Percentiles rank a stretch among this genome's conserved stretches.
phyloP scores from a whole-genome alignment of 2,888 invertebrate species.

The Napeogenes inachia region DNA sequence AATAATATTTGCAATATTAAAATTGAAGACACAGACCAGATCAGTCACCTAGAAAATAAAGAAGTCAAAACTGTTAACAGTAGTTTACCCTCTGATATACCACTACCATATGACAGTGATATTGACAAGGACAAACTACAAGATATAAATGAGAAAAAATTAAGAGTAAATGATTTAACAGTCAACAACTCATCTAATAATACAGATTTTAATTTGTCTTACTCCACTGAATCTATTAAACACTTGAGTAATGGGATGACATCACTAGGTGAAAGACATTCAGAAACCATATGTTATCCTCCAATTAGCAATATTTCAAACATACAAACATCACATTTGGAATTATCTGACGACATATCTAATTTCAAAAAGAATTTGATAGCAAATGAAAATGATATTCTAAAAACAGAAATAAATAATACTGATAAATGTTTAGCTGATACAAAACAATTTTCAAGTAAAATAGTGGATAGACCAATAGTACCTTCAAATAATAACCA shows the following conservation, averaged over 20 bases:
- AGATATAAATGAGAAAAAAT: neutral
- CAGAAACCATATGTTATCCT: neutral
- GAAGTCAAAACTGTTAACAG: slow-evolving; percentile 23
- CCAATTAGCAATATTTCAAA: neutral
- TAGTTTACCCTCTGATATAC: slow-evolving; percentile 16
- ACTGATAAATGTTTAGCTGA: no score
- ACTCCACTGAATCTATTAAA: neutral
- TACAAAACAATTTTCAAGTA: no score
- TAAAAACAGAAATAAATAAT: no score
- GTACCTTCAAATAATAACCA: no score
- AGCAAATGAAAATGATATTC: no score
- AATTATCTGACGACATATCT: neutral
- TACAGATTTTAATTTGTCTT: neutral
- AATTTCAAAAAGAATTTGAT: neutral
- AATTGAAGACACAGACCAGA: neutral
- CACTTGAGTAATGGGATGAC: no score
- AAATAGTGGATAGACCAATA: no score
- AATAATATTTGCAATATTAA: no score
- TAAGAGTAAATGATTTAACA: neutral
- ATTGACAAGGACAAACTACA: slow-evolving; percentile 11
- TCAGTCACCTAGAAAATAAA: neutral
- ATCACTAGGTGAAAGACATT: neutral
- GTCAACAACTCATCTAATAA: neutral
- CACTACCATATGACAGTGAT: slow-evolving; percentile 21
- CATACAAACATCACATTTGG: neutral